phyloP scores from a whole-genome alignment of 1,140 invertebrate species.

The Diachasma alloeum region DNA sequence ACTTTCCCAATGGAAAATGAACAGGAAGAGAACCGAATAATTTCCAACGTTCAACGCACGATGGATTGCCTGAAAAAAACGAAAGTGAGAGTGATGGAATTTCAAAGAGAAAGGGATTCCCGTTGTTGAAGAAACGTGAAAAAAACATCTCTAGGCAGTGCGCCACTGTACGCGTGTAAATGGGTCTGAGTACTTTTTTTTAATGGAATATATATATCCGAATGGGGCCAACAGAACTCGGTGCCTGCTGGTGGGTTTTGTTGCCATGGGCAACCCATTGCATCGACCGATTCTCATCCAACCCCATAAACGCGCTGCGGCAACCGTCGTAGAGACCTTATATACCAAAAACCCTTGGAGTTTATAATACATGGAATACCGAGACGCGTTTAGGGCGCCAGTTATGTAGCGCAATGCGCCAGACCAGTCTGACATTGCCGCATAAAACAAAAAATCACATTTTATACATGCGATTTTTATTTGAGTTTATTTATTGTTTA shows the following conservation, averaged over 20 bases:
- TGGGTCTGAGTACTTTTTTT: background rate
- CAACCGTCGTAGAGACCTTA: background rate
- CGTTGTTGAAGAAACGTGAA: background rate
- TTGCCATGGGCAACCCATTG: conserved; percentile 31
- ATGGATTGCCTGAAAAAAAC: background rate
- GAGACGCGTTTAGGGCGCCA: conserved; percentile 18
- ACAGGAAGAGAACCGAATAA: background rate
- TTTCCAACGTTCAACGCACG: background rate
- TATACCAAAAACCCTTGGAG: background rate
- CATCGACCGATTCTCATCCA: conserved; percentile 32
- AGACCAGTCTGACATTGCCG: background rate
- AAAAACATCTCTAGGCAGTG: background rate
- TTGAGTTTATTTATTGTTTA: background rate
- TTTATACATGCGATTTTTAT: background rate
- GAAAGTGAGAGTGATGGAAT: background rate
- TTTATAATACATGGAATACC: conserved; percentile 1
- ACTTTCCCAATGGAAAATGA: background rate
- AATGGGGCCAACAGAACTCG: conserved; percentile 25
- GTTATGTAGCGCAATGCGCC: conserved; percentile 28
- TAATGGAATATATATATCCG: background rate
- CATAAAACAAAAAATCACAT: background rate
- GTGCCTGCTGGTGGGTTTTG: conserved; percentile 11
- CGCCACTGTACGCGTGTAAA: conserved; percentile 5
- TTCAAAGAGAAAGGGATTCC: background rate
- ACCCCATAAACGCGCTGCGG: conserved; percentile 15